Conservation (phyloP, 2,113 vertebrate species). For the Sporophila hypoxantha region DNA sequence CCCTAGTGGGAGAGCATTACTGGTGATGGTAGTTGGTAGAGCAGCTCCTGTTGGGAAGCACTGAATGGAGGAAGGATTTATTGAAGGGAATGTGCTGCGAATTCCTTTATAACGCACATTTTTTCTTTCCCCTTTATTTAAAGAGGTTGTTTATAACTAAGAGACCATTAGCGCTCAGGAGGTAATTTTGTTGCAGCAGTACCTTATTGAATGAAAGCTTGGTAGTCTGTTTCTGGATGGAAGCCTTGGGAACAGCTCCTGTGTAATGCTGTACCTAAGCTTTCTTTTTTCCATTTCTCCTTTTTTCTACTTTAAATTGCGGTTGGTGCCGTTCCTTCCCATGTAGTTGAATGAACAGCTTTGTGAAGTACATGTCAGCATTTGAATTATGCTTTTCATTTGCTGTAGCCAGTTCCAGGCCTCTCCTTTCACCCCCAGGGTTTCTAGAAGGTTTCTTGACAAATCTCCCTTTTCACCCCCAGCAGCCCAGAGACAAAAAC, state of each 20-base stretch:
- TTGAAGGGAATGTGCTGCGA: constrained; percentile 2
- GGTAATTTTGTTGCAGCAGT: constrained; percentile 7
- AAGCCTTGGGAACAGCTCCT: not conserved
- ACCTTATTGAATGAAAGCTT: constrained; percentile 21
- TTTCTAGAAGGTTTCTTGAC: constrained; percentile 2
- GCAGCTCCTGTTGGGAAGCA: constrained; percentile 21
- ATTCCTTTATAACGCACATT: not conserved
- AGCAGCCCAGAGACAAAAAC: not conserved
- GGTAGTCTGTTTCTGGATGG: constrained; percentile 3
- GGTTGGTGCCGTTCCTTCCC: not conserved
- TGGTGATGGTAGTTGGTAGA: not conserved
- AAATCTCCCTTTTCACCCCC: not conserved
- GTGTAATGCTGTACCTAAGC: not conserved
- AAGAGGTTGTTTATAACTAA: constrained; percentile 24
- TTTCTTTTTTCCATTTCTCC: not conserved
- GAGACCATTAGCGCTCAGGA: not conserved
- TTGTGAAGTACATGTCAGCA: not conserved
- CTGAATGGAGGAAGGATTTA: constrained; percentile 18
- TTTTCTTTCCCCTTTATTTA: not conserved
- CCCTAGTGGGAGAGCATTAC: constrained; percentile 19
- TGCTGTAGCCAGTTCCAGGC: not conserved
- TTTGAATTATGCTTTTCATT: constrained; percentile 36
- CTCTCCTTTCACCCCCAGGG: not conserved
- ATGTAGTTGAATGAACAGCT: not conserved
- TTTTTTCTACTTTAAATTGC: not conserved